These are phyloP conservation scores for Drosophila dunni DNA, from an alignment of 1,140 invertebrate species.

Conservation along the genomic window DNA sequence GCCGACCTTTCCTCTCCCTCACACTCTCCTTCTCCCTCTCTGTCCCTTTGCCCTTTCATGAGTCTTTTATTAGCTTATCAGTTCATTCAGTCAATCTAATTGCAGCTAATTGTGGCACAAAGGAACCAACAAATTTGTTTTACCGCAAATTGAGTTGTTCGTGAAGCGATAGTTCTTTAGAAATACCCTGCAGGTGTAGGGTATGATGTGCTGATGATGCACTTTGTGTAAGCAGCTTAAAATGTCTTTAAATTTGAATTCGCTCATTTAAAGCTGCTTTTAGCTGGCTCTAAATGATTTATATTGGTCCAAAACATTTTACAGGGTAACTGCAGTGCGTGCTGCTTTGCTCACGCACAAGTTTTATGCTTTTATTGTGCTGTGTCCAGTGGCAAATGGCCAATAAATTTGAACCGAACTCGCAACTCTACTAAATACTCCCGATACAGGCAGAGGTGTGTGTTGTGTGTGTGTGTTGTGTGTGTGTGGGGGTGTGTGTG, in stretches of 20 bases:
- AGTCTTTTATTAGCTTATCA: conserved; percentile 20
- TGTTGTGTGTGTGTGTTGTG: background rate
- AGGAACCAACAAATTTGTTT: conserved; percentile 46
- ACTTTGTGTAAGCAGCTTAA: no score
- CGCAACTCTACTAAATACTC: conserved; percentile 15
- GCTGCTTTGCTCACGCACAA: background rate
- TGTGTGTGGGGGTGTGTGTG: background rate
- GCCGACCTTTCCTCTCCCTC: background rate
- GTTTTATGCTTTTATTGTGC: conserved; percentile 20
- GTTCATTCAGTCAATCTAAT: conserved; percentile 37
- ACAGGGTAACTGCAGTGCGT: background rate
- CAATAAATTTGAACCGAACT: conserved; percentile 49
- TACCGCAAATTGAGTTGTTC: conserved; percentile 51
- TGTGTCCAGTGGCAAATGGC: conserved; percentile 41
- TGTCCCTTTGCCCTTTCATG: background rate
- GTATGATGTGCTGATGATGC: background rate
- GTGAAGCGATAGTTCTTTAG: conserved; percentile 31
- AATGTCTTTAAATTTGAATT: no score
- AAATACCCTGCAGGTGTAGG: background rate
- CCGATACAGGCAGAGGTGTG: conserved; percentile 10
- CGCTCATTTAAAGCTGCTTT: no score
- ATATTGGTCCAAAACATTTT: background rate
- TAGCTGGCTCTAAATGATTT: background rate
- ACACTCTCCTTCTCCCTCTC: background rate
- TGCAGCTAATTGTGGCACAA: conserved; percentile 42